These are phyloP conservation scores for Hippocampus barbouri DNA, from an alignment of 2,113 vertebrate genomes.

Conservation along the genomic window DNA sequence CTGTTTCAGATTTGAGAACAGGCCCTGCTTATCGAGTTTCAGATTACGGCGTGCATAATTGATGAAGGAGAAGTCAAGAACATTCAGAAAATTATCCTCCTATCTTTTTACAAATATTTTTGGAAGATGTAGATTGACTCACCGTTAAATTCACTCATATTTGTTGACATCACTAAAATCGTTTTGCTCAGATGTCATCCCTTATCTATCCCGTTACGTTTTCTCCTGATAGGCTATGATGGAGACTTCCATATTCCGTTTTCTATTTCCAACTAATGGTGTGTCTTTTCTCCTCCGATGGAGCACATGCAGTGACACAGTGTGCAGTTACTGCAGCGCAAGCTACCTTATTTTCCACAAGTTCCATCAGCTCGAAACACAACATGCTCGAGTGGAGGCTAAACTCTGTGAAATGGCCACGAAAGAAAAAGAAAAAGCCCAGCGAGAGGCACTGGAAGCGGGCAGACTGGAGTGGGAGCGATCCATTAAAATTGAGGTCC, in stretches of 20 bases:
- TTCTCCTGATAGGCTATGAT: not conserved
- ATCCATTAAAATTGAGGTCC: constrained; percentile 63
- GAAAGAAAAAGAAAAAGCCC: constrained; percentile 66
- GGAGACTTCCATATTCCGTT: not conserved
- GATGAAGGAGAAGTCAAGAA: too few relatives aligned
- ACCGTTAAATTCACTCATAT: not conserved
- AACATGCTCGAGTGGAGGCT: constrained; percentile 74
- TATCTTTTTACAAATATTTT: not conserved
- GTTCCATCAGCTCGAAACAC: constrained; percentile 81
- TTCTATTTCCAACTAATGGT: not conserved
- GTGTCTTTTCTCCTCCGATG: constrained; percentile 56
- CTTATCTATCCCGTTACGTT: too few relatives aligned
- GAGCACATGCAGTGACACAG: constrained; percentile 71
- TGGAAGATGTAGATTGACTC: not conserved
- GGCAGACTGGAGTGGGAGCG: constrained; percentile 69
- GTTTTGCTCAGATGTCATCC: too few relatives aligned
- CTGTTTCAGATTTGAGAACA: not conserved
- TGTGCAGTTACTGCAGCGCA: constrained; percentile 86
- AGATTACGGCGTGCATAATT: too few relatives aligned
- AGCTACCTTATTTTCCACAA: constrained; percentile 88
- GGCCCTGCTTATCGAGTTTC: not conserved
- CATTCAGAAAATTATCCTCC: too few relatives aligned
- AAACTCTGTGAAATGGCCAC: constrained; percentile 74
- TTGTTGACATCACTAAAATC: not conserved
- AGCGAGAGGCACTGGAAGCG: constrained; percentile 71